Conservation (phyloP, 92 coral and sea anemone genomes). For the Micromussa lordhowensis region DNA sequence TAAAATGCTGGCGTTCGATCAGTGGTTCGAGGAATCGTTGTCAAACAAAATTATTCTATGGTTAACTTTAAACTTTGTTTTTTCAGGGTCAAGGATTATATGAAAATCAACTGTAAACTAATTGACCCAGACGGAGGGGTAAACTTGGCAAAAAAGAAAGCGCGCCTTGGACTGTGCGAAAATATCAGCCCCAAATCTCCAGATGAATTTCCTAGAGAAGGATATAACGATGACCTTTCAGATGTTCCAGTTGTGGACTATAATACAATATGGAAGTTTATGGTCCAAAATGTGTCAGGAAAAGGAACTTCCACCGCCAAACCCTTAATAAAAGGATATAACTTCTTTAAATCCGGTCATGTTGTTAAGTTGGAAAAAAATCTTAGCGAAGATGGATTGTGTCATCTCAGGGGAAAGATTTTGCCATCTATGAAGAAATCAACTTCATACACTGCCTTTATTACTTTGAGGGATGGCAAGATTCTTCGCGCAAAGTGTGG, state of each 20-base stretch:
- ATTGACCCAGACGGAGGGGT: slow-evolving; percentile 68
- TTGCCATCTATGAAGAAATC: slow-evolving; percentile 57
- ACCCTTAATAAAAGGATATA: slow-evolving; percentile 56
- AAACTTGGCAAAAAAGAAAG: slow-evolving; percentile 64
- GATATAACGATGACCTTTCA: slow-evolving; percentile 52
- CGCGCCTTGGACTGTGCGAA: slow-evolving; percentile 66
- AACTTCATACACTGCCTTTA: slow-evolving; percentile 58
- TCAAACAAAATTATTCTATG: slow-evolving; percentile 25
- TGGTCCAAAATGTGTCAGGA: too few species aligned
- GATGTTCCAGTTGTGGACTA: slow-evolving; percentile 62
- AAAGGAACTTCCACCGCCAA: slow-evolving; percentile 59
- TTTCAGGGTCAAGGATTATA: slow-evolving; percentile 63
- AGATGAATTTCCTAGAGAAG: slow-evolving; percentile 61
- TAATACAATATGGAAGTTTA: slow-evolving; percentile 62
- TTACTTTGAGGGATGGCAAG: slow-evolving; percentile 51
- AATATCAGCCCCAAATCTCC: slow-evolving; percentile 51
- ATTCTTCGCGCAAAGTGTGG: slow-evolving; percentile 64
- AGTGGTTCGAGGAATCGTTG: slow-evolving; percentile 24
- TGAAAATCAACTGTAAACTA: slow-evolving; percentile 56
- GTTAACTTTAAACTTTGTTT: slow-evolving; percentile 17
- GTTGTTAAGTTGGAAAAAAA: slow-evolving; percentile 66
- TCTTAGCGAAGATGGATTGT: slow-evolving; percentile 56
- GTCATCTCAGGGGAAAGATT: slow-evolving; percentile 54
- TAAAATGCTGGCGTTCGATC: slow-evolving; percentile 26
- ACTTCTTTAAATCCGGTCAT: slow-evolving; percentile 61